Conservation (phyloP, 2,113 vertebrate species). For the Condylura cristata region DNA sequence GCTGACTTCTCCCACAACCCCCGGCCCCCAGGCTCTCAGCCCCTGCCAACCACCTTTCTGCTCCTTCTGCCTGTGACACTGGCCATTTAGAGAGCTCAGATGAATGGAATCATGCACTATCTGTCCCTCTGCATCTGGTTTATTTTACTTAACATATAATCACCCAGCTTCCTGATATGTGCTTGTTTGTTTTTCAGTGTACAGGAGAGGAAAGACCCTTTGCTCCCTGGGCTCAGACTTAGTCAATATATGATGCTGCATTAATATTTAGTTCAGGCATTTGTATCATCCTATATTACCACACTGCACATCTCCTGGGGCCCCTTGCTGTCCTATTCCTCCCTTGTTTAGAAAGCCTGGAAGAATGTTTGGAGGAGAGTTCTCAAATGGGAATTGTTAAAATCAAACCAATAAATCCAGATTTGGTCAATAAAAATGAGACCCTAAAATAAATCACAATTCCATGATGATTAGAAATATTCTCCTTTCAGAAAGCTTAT, state of each 20-base stretch:
- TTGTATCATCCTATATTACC: background rate
- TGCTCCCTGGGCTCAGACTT: background rate
- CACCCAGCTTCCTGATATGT: background rate
- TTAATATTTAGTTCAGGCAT: background rate
- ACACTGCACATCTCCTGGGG: background rate
- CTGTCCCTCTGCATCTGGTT: background rate
- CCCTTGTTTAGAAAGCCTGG: background rate
- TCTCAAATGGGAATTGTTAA: background rate
- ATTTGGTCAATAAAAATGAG: background rate
- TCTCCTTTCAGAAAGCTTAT: background rate
- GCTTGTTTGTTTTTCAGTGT: background rate
- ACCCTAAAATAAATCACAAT: background rate
- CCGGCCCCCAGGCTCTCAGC: rapidly evolving
- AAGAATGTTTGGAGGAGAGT: background rate
- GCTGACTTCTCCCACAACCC: background rate
- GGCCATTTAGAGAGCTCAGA: background rate
- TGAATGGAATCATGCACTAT: background rate
- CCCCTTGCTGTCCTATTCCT: background rate
- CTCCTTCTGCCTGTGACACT: background rate
- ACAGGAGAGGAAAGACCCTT: background rate
- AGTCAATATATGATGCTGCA: background rate
- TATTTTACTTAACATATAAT: background rate
- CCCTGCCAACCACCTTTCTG: background rate
- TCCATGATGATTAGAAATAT: background rate
- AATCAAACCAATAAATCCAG: slow-evolving; percentile 19